These are phyloP conservation scores for Lota lota DNA, from an alignment of 2,113 vertebrate genomes.

Conservation along the genomic window DNA sequence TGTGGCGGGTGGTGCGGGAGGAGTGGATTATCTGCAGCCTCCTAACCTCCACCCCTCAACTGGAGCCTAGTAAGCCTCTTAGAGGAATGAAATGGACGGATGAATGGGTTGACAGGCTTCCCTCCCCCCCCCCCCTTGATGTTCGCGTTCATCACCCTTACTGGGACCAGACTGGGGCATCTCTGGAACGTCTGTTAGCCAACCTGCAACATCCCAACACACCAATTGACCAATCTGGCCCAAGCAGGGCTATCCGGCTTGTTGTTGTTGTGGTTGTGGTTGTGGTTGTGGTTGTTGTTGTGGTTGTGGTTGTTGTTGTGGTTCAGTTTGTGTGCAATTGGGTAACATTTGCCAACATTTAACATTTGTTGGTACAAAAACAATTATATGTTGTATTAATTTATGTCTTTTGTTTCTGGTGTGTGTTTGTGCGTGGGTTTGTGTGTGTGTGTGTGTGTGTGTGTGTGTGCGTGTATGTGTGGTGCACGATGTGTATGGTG, in stretches of 20 bases:
- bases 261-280: no score
- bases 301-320: no score
- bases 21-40: slow-evolving; percentile 60
- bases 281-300: no score
- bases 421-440: neutral
- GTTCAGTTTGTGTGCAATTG: neutral
- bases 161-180: slow-evolving; percentile 33
- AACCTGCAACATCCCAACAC: neutral
- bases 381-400: no score
- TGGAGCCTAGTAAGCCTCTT: slow-evolving; percentile 66
- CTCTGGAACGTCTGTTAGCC: neutral
- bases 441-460: no score
- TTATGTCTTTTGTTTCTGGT: neutral
- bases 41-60: slow-evolving; percentile 64
- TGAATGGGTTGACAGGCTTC: slow-evolving; percentile 51
- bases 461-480: neutral
- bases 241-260: neutral
- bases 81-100: slow-evolving; percentile 62
- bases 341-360: neutral
- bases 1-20: no score
- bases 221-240: neutral
- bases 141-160: slow-evolving; percentile 45
- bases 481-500: neutral
- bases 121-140: slow-evolving; percentile 45
- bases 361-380: no score